Evolutionary conservation across 2,113 vertebrate genomes (phyloP), one percentile per base, ranked within the genome.

Genomic region (Coracopsis vasa): DNA sequence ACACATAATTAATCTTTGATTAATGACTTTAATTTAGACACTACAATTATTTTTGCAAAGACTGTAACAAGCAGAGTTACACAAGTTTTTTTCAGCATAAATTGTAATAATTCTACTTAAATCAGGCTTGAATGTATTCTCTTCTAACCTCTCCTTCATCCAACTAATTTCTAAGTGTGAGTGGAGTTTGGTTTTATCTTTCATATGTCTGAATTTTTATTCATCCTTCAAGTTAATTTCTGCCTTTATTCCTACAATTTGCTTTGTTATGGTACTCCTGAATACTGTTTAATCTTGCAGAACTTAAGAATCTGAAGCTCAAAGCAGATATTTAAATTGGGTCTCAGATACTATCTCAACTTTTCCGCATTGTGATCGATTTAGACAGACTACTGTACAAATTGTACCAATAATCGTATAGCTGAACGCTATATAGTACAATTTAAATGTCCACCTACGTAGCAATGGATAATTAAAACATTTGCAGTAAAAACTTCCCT

Each of bases 1-100:
- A 79, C 37, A 90, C 35, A 83, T 88, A 92, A 86, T 93, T 96
- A 86, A 90, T 65, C n/a, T 71, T 65, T 90, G 67, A 93, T 58
- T 88, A 86, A 93, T 86, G 27, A 58, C 31, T 91, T 94, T 56
- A 93, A 90, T 95, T 92, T 83, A 88, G 54, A 77, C 15, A 72
- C 10, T 31, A 61, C 16, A 80, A 71, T 78, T 90, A 86, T 80
- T 80, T 92, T 88, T 88, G 11, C 23, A 77, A 73, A 86, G 27
- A 80, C 25, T 47, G 12, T 35, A 91, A 80, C 23, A 83, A 61
- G 54, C 45, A 86, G 28, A 72, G n/a, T 29, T 60, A 66, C 15
- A 42, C 4, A 79, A 70, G 9, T n/a, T 23, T 51, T 51, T 77
- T 80, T 60, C 29, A 48, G 19, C 27, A 33, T 50, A 25, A 29